Evolutionary conservation across 2,888 invertebrate species (phyloP).

Genomic region (Eremobia ochroleuca): DNA sequence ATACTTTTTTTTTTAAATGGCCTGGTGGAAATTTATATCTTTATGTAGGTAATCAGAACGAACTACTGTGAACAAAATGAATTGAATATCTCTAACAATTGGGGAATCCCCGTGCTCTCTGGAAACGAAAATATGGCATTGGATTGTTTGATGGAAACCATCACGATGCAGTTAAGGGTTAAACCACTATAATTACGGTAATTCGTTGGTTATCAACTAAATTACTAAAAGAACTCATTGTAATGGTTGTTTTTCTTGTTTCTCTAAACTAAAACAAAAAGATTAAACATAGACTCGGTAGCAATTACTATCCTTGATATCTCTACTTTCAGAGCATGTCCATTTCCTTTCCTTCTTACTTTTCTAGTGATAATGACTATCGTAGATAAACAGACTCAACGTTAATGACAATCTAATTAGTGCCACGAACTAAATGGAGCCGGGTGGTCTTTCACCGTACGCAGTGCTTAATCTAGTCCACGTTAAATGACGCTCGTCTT

Average conservation of each 20-base stretch:
- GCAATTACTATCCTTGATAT: conserved; percentile 1
- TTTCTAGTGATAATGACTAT: conserved; percentile 25
- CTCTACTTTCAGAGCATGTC: conserved; percentile 12
- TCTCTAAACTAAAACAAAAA: neutral
- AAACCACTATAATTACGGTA: neutral
- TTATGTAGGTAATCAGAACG: no score
- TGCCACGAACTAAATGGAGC: conserved; percentile 37
- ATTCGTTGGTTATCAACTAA: conserved; percentile 6
- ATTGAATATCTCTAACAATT: no score
- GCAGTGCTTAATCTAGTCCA: conserved; percentile 42
- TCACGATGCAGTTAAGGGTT: no score
- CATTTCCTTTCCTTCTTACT: neutral
- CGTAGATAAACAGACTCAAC: conserved; percentile 41
- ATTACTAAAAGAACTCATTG: neutral
- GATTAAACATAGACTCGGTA: neutral
- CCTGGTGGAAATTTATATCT: no score
- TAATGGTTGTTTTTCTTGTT: neutral
- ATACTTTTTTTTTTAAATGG: no score
- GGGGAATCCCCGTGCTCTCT: no score
- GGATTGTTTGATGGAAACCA: no score
- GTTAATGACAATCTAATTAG: conserved; percentile 64
- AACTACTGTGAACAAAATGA: no score
- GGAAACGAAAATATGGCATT: no score
- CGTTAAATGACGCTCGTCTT: conserved; percentile 58
- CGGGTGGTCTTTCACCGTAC: conserved; percentile 19